Evolutionary conservation across 2,888 invertebrate species (phyloP), one percentile per base, ranked within the genome.

Genomic region (Volucella zonaria): DNA sequence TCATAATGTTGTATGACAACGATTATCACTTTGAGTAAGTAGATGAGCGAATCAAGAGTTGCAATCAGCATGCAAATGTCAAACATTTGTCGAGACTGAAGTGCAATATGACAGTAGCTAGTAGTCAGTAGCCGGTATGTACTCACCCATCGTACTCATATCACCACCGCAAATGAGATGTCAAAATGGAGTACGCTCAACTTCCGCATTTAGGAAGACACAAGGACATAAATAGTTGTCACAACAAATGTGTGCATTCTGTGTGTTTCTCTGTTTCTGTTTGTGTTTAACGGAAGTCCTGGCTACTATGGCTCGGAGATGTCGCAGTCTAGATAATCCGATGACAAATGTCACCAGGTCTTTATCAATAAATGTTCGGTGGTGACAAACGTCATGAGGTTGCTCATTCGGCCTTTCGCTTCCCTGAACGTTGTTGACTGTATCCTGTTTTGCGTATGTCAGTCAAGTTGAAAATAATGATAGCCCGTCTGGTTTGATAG

Each of bases 281-380:
- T 51, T 31, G 23, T 38, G 31, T n/a, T 51, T 31, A n/a, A 64
- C 23, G 52, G 38, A 2, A 54, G 67, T 14, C n/a, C 31, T n/a
- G 43, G 12, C 66, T 51, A 42, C 47, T 54, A 14, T 43, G 54
- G 49, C 23, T 51, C 40, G 74, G 52, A 74, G 68, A 85, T 85
- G 80, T 73, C 76, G 76, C 68, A 73, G 81, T 68, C 67, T 49
- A 77, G 81, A 85, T 81, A 85, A 81, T 74, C 67, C 71, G 61
- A 67, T 70, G 76, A 81, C 64, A 76, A 85, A 80, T 85, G 76
- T 85, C 83, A 76, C 51, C 80, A 80, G 77, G 76, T 81, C 77
- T 58, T 85, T 85, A 80, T 85, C 80, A 80, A 80, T 85, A 76
- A 67, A 62, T 71, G 80, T 75, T 80, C 71, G 70, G 78, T 79